phyloP scores from a whole-genome alignment of 1,140 invertebrate genomes.

The Paramacrobiotus metropolitanus region DNA sequence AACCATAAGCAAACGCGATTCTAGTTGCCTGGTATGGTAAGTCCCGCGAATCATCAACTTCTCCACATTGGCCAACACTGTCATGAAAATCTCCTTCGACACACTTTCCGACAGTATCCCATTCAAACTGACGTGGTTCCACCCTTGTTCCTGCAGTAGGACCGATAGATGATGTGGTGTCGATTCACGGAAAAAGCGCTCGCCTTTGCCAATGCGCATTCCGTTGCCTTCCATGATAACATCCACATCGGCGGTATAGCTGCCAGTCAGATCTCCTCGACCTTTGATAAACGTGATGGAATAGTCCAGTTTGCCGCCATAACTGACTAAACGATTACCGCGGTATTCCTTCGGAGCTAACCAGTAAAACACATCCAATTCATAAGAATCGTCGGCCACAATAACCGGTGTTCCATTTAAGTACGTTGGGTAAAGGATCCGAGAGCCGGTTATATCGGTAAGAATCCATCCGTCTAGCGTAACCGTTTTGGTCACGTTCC shows the following conservation, averaged over 20 bases:
- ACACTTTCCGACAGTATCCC: slow-evolving; percentile 32
- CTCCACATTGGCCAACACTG: slow-evolving; percentile 50
- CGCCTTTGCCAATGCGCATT: slow-evolving; percentile 24
- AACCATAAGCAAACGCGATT: slow-evolving; percentile 50
- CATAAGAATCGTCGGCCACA: slow-evolving; percentile 35
- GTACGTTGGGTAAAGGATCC: slow-evolving; percentile 14
- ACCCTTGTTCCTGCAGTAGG: slow-evolving; percentile 38
- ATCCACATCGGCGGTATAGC: slow-evolving; percentile 3
- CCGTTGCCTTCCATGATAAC: slow-evolving; percentile 24
- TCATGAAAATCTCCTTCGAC: slow-evolving; percentile 50
- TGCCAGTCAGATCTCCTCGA: slow-evolving; percentile 10
- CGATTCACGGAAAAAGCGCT: slow-evolving; percentile 1
- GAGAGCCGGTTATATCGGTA: slow-evolving; percentile 18
- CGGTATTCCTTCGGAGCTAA: slow-evolving; percentile 35
- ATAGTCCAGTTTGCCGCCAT: slow-evolving; percentile 55
- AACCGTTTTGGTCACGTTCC: slow-evolving; percentile 24
- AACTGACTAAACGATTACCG: slow-evolving; percentile 33
- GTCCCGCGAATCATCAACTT: slow-evolving; percentile 61
- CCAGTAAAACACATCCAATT: slow-evolving; percentile 63
- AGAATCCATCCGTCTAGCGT: slow-evolving; percentile 20
- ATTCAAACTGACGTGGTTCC: slow-evolving; percentile 40
- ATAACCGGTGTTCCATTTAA: slow-evolving; percentile 18
- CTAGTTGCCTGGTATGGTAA: slow-evolving; percentile 78
- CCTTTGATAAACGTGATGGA: slow-evolving; percentile 56
- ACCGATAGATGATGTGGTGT: slow-evolving; percentile 18